A percentile compares a stretch with the other conserved stretches of the same genome.
phyloP scores from a whole-genome alignment of 1,140 invertebrate genomes.

The Orchesella cincta region DNA sequence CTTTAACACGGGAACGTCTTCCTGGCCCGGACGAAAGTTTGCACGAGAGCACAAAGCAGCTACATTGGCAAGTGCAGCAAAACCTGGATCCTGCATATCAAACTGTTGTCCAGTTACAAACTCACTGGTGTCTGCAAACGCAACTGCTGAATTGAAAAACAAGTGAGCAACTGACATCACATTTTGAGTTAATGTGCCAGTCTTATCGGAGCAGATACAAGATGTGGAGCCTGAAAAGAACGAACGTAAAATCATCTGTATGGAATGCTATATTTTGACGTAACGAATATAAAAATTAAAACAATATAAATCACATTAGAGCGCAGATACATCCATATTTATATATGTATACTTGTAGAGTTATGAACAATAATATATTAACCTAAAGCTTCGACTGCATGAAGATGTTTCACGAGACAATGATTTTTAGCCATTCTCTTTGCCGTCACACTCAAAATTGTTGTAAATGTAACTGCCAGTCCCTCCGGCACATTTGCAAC shows the following conservation, averaged over 20 bases:
- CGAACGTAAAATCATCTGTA: neutral
- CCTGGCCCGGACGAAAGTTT: constrained; percentile 67
- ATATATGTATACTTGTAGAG: constrained; percentile 82
- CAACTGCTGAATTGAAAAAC: constrained; percentile 68
- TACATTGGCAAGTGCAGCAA: constrained; percentile 66
- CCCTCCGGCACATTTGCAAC: constrained; percentile 47
- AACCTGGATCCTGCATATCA: constrained; percentile 54
- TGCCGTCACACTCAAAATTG: constrained; percentile 68
- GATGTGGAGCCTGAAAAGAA: constrained; percentile 75
- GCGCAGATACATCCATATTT: no score
- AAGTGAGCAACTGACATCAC: constrained; percentile 76
- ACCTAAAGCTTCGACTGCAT: constrained; percentile 77
- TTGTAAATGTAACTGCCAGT: constrained; percentile 42
- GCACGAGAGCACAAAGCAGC: constrained; percentile 76
- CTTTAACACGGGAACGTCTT: constrained; percentile 65
- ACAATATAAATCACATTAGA: constrained; percentile 56
- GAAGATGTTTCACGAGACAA: constrained; percentile 74
- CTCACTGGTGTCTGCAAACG: constrained; percentile 62
- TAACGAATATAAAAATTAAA: constrained; percentile 76
- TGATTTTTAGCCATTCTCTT: constrained; percentile 74
- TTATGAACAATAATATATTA: constrained; percentile 73
- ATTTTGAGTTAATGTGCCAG: constrained; percentile 71
- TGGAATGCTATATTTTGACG: no score
- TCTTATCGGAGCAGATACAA: constrained; percentile 78
- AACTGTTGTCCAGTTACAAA: constrained; percentile 58